phyloP scores from a whole-genome alignment of 2,113 vertebrate genomes.

The Myrmophylax atrothorax region DNA sequence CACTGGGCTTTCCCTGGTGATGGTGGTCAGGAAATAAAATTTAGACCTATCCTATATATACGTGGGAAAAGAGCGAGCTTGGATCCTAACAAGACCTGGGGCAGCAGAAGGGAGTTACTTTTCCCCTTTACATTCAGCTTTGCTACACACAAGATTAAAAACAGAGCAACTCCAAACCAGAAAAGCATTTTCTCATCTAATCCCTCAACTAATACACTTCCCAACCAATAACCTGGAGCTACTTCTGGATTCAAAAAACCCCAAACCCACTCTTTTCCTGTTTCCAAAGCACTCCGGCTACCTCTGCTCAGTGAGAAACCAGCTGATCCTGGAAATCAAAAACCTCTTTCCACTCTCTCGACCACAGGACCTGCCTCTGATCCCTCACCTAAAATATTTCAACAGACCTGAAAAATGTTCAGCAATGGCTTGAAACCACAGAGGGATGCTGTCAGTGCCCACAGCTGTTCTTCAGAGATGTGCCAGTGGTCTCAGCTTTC shows the following conservation, averaged over 20 bases:
- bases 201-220: neutral
- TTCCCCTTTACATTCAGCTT: neutral
- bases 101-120: neutral
- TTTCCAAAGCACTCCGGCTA: neutral
- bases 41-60: neutral
- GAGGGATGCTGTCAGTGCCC: neutral
- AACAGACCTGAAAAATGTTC: neutral
- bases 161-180: neutral
- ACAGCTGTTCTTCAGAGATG: neutral
- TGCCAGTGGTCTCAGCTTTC: neutral
- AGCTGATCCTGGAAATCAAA: neutral
- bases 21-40: slow-evolving; percentile 15
- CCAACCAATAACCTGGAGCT: neutral
- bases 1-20: neutral
- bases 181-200: neutral
- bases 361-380: neutral
- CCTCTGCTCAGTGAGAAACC: neutral
- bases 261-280: neutral
- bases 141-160: neutral
- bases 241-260: neutral
- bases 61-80: neutral
- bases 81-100: neutral
- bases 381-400: neutral
- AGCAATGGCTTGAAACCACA: neutral
- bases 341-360: neutral